A percentile compares a stretch with the other conserved stretches of the same genome.
These are phyloP conservation scores for Cottus gobio DNA, from an alignment of 2,113 vertebrate genomes.

Conservation along the genomic window DNA sequence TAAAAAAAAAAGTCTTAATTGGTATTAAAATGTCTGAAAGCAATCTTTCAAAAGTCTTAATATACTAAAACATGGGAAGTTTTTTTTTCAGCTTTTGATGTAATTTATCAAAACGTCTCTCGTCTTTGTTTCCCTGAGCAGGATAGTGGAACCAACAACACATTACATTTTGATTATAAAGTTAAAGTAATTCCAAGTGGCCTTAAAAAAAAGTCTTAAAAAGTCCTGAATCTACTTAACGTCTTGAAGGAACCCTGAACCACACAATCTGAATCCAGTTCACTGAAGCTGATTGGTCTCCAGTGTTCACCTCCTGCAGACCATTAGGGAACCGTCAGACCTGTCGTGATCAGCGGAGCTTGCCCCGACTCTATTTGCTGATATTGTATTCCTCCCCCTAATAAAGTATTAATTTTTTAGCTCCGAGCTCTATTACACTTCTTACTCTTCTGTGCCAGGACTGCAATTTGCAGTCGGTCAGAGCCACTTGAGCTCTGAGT, in stretches of 20 bases:
- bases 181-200: not conserved
- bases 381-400: constrained; percentile 4
- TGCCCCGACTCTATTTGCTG: constrained; percentile 4
- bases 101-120: not conserved
- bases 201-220: not conserved
- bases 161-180: not conserved
- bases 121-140: not conserved
- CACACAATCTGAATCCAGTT: not conserved
- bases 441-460: not conserved
- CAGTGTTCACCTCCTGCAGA: not conserved
- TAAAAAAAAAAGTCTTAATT: not conserved
- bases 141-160: not conserved
- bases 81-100: not conserved
- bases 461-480: not conserved
- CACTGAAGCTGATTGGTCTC: not conserved
- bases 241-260: not conserved
- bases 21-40: not conserved
- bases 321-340: constrained; percentile 10
- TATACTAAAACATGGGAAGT: not conserved
- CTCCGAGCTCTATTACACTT: not conserved
- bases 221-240: not conserved
- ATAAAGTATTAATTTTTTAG: constrained; percentile 20
- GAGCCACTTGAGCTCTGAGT: constrained; percentile 17
- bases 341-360: constrained; percentile 5
- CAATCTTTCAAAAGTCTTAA: not conserved